Evolutionary conservation across 2,888 invertebrate genomes (phyloP).

Genomic region (Melipona beecheii): DNA sequence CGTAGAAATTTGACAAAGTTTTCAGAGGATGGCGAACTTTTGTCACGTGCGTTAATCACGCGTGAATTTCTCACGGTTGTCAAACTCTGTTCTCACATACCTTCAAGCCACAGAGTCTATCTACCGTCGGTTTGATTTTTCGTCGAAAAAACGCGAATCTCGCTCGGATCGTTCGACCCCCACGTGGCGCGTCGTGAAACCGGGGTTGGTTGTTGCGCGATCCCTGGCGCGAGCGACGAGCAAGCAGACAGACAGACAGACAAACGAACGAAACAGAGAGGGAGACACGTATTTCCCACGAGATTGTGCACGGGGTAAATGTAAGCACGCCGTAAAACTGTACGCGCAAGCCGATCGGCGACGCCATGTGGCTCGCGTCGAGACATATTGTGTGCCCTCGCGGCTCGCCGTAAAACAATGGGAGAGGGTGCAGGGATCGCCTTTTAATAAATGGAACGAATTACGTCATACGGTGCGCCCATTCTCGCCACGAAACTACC

Average conservation of each 20-base stretch:
- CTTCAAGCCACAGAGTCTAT: no score
- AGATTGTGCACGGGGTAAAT: constrained; percentile 33
- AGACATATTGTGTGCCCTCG: constrained; percentile 72
- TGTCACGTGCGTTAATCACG: no score
- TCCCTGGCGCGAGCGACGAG: not conserved
- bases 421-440: constrained; percentile 67
- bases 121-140: constrained; percentile 17
- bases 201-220: not conserved
- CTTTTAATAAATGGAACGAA: constrained; percentile 80
- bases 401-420: constrained; percentile 76
- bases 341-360: constrained; percentile 54
- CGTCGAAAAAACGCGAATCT: constrained; percentile 37
- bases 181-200: not conserved
- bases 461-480: constrained; percentile 71
- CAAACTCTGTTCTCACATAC: no score
- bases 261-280: not conserved
- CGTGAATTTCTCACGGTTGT: no score
- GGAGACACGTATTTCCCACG: constrained; percentile 56
- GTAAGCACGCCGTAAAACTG: constrained; percentile 26
- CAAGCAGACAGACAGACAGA: not conserved
- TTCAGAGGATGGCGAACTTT: no score
- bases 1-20: no score
- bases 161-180: constrained; percentile 40
- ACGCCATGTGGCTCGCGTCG: constrained; percentile 78
- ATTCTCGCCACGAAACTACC: constrained; percentile 24